Base-by-base conservation (phyloP, 2,888 invertebrate genomes). In the Campopleginae sp. region DNA sequence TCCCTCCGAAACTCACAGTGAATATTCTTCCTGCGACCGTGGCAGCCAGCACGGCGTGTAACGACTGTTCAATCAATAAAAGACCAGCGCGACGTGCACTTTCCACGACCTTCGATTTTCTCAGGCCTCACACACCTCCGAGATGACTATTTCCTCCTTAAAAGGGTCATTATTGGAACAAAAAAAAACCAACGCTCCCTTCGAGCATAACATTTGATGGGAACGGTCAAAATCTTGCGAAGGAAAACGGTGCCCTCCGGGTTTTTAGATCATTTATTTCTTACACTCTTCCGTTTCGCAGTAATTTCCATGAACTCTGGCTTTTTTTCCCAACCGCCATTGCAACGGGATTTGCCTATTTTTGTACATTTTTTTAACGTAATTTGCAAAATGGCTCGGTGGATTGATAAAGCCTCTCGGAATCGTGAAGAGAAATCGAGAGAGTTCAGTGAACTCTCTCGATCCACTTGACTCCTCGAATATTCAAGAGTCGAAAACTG, bases 91-190 rank as follows among this genome's bases (percentile, higher is more conserved):
- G 44, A 76, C 80, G 63, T 42, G 74, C 46, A 63, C 84, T 81
- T 84, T 84, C 63, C 31, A 77, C 75, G 82, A 80, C 86, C 82
- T 86, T 86, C 86, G 82, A 80, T 80, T 78, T 71, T 27, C 66
- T 85, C 78, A 33, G 61, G 78, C 54, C 71, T 74, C 80, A 78
- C 65, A 65, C 66, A 61, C 75, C 33, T 23, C 42, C 42, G 12
- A 42, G 46, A n/a, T n/a, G n/a, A 44, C 38, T 71, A 6, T 19
- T 33, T 27, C 10, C 23, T 77, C 75, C 38, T 68, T 33, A 31
- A 54, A 54, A 61, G 54, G 31, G 80, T 81, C 82, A 82, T 87
- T 88, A 87, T 84, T 87, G 70, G 87, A 87, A 87, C 87, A 87
- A 87, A 88, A 87, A 88, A 38, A 87, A 72, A 33, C 17, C 8